These are phyloP conservation scores for Orientallactaga sibirica DNA, from an alignment of 2,797 vertebrate genomes.

Conservation along the genomic window DNA sequence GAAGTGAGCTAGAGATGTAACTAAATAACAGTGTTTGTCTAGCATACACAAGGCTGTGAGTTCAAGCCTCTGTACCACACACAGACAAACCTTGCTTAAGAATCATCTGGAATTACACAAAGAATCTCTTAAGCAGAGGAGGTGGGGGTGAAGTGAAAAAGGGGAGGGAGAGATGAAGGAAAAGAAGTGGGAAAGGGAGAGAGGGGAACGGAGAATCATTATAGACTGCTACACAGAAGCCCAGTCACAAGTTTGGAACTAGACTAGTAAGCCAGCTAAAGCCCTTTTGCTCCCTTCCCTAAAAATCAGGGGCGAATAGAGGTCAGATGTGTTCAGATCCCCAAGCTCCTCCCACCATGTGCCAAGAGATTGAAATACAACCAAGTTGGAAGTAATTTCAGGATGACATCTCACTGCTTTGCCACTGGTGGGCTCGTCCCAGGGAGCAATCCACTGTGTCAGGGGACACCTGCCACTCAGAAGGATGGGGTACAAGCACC, in stretches of 20 bases:
- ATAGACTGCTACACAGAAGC: background rate
- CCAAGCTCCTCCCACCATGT: background rate
- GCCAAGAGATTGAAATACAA: conserved; percentile 18
- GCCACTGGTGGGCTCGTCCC: background rate
- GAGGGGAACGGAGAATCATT: background rate
- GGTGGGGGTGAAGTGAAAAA: background rate
- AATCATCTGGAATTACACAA: background rate
- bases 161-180: too few relatives aligned
- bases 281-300: background rate
- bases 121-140: conserved; percentile 4
- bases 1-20: background rate
- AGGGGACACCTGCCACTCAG: conserved; percentile 23
- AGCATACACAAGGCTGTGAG: background rate
- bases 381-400: conserved; percentile 29
- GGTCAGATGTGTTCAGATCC: conserved; percentile 4
- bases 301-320: background rate
- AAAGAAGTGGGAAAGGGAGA: background rate
- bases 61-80: background rate
- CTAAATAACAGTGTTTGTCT: background rate
- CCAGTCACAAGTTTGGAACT: background rate
- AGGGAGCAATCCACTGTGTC: background rate
- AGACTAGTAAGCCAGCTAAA: background rate
- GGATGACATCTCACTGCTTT: background rate
- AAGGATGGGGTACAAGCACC: background rate
- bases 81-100: background rate